These are phyloP conservation scores for Caenorhabditis latens DNA, from an alignment of 1,140 invertebrate species.

Conservation along the genomic window DNA sequence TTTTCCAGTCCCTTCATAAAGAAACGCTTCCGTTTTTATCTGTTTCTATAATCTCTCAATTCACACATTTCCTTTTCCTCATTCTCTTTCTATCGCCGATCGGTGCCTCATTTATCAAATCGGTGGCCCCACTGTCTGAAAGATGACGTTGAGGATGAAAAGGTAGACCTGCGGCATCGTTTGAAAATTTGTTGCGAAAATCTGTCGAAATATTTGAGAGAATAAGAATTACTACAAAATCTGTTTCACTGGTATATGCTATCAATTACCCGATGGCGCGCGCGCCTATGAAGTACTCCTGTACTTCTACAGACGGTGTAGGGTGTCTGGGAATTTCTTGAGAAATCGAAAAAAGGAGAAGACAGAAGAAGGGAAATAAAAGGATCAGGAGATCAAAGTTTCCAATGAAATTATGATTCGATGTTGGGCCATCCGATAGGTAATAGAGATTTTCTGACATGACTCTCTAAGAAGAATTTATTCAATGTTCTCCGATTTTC, in stretches of 20 bases:
- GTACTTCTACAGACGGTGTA: neutral
- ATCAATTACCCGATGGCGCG: neutral
- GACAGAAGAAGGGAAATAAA: neutral
- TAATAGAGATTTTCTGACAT: too few species aligned
- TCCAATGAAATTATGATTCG: too few species aligned
- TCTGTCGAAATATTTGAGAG: neutral
- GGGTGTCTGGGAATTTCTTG: conserved; percentile 18
- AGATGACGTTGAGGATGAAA: neutral
- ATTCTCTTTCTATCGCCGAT: too few species aligned
- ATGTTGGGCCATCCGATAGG: too few species aligned
- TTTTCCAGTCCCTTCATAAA: neutral
- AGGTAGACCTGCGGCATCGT: neutral
- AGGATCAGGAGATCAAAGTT: neutral
- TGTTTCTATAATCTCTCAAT: neutral
- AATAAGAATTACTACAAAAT: neutral
- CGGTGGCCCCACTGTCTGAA: neutral
- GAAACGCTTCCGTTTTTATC: neutral
- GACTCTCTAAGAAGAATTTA: too few species aligned
- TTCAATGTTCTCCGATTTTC: too few species aligned
- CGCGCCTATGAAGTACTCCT: neutral
- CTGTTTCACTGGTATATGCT: conserved; percentile 20
- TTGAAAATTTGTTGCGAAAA: conserved; percentile 14
- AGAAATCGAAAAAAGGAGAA: neutral
- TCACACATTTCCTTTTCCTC: neutral
- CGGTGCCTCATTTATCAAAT: conserved; percentile 24